Base-by-base conservation (phyloP, 2,888 invertebrate species). In the Brachypterus glaber region DNA sequence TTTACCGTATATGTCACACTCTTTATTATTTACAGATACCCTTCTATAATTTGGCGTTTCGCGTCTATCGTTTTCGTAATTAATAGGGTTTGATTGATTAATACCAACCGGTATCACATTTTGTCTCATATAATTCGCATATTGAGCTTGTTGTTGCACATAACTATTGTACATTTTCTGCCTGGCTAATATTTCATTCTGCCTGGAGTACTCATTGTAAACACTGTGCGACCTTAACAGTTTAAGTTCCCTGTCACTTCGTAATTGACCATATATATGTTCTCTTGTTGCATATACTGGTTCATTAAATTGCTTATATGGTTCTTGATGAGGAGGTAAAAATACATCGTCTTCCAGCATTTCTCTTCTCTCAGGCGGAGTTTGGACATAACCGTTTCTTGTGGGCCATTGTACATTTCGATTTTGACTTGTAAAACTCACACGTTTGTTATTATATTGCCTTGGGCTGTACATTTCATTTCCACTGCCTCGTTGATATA, bases 351-450 rank as follows among this genome's bases (percentile, higher is more conserved):
- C 63, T 4, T 59, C 60, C 2, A 54, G 29, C 1, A 62, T 37
- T 1, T 48, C 18, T 37, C 63, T 48, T 45, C 64, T 51, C 37
- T 63, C 62, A 3, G 65, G 62, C 4, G 65, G 64, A 45, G 58
- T 63, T 50, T 60, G 57, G 0, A 59, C 60, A 39, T 51, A 64
- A 7, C 71, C 71, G 41, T 66, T 69, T 41, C 64, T 69, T 1
- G 69, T 70, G 2, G 71, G 71, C 71, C 71, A 71, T 13, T 48
- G 46, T 25, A 52, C 50, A 18, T 35, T 35, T 49, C 50, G 30
- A 48, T 48, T 42, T 50, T 51, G 12, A 43, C 63, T 67, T 2
- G 65, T 65, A 46, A 73, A 73, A 46, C 72, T 72, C 1, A 73
- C 73, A 38, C 69, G 66, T 41, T 73, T 71, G 8, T 40, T 37